Conservation (phyloP, 2,113 vertebrate species). For the Eubucco bourcierii region DNA sequence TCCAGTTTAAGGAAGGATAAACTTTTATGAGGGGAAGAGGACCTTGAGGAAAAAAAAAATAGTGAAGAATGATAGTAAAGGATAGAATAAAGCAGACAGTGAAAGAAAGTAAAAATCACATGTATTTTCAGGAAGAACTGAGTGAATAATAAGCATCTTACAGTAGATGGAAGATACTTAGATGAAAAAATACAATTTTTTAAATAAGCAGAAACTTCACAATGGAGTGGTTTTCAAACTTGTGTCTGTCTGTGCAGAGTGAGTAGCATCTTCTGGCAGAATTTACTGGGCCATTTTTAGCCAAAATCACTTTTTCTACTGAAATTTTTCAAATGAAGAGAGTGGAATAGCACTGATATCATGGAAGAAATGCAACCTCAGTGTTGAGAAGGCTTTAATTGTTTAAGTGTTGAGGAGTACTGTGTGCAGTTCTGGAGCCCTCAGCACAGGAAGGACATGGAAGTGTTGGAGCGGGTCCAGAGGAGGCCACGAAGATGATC, state of each 20-base stretch:
- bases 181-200: not conserved
- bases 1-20: conserved; percentile 2
- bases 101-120: not conserved
- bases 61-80: not conserved
- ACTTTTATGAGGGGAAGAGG: not conserved
- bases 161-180: not conserved
- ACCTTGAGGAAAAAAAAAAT: not conserved
- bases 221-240: not conserved
- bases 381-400: not conserved
- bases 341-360: not conserved
- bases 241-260: not conserved
- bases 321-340: not conserved
- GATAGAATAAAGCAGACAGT: not conserved
- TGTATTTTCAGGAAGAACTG: not conserved
- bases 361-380: not conserved
- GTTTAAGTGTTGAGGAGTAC: too few relatives aligned
- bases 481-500: too few relatives aligned
- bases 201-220: not conserved
- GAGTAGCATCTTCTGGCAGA: not conserved
- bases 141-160: not conserved
- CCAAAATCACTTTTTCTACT: not conserved
- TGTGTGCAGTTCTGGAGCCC: too few relatives aligned
- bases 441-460: too few relatives aligned
- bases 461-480: too few relatives aligned
- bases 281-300: not conserved